Evolutionary conservation across 2,888 invertebrate species (phyloP).

Genomic region (Cheilosia urbana): DNA sequence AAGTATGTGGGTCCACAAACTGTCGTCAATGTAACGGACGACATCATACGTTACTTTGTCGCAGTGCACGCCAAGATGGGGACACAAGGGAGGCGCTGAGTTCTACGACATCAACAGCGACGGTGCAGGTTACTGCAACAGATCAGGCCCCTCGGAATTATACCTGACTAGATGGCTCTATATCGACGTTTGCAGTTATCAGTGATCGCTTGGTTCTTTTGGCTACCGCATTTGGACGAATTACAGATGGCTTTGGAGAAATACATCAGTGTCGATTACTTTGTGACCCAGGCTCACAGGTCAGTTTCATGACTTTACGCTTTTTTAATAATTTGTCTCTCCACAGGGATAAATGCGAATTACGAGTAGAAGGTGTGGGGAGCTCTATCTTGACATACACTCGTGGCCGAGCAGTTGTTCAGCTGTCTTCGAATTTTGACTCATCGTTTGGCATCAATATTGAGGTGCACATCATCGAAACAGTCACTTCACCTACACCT

Average conservation of each 20-base stretch:
- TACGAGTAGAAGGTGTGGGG: slow-evolving; percentile 40
- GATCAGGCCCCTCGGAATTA: slow-evolving; percentile 37
- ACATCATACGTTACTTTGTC: slow-evolving; percentile 33
- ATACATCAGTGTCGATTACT: slow-evolving; percentile 46
- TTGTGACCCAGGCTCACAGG: slow-evolving; percentile 60
- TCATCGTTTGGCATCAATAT: slow-evolving; percentile 7
- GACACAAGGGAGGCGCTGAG: neutral
- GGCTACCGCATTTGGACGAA: slow-evolving; percentile 43
- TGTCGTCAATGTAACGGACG: slow-evolving; percentile 38
- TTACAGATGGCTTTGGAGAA: slow-evolving; percentile 48
- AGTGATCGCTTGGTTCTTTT: slow-evolving; percentile 36
- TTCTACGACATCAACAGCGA: neutral
- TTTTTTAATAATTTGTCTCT: slow-evolving; percentile 57
- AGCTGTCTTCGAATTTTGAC: slow-evolving; percentile 11
- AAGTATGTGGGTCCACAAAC: slow-evolving; percentile 19
- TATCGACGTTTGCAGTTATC: slow-evolving; percentile 38
- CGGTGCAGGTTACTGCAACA: neutral
- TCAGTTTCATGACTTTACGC: slow-evolving; percentile 49
- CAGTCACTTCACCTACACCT: slow-evolving; percentile 58
- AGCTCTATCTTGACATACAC: slow-evolving; percentile 19
- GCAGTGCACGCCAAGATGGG: neutral
- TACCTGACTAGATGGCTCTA: slow-evolving; percentile 22
- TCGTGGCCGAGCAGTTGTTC: slow-evolving; percentile 26
- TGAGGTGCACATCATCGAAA: slow-evolving; percentile 17
- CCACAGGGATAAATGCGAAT: slow-evolving; percentile 29